These are phyloP conservation scores for Setophaga kirtlandii DNA, from an alignment of 2,113 vertebrate genomes.

Conservation along the genomic window DNA sequence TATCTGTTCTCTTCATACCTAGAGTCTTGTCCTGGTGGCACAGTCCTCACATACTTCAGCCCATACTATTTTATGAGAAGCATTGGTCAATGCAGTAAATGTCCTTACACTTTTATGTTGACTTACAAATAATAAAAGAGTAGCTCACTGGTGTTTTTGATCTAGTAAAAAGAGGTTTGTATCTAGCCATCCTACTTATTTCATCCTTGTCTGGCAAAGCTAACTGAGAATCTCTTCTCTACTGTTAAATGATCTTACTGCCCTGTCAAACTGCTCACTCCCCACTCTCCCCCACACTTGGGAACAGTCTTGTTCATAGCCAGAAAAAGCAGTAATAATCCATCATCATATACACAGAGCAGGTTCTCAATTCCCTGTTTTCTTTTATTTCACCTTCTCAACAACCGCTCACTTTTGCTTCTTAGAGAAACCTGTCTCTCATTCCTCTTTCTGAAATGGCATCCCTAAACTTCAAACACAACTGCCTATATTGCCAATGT, in stretches of 20 bases:
- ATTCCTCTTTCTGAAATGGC: neutral
- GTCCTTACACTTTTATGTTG: neutral
- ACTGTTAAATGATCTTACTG: neutral
- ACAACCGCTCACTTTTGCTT: neutral
- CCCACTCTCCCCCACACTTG: neutral
- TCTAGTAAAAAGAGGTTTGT: neutral
- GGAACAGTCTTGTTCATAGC: neutral
- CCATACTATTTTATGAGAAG: neutral
- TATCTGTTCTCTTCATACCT: neutral
- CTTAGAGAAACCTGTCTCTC: neutral
- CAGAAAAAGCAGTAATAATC: slow-evolving; percentile 31
- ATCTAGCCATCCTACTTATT: neutral
- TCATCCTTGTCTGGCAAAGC: neutral
- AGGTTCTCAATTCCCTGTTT: neutral
- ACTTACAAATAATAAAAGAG: neutral
- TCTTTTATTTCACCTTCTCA: slow-evolving; percentile 16
- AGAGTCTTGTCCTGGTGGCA: neutral
- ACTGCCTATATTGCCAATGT: neutral
- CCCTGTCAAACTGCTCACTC: slow-evolving; percentile 10
- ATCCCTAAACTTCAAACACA: neutral
- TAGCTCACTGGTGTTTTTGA: neutral
- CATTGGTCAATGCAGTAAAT: neutral
- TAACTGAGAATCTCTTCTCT: neutral
- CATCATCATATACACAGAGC: neutral
- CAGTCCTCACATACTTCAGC: neutral